These are phyloP conservation scores for Salticus scenicus DNA, from an alignment of 2,888 invertebrate species.

Conservation along the genomic window DNA sequence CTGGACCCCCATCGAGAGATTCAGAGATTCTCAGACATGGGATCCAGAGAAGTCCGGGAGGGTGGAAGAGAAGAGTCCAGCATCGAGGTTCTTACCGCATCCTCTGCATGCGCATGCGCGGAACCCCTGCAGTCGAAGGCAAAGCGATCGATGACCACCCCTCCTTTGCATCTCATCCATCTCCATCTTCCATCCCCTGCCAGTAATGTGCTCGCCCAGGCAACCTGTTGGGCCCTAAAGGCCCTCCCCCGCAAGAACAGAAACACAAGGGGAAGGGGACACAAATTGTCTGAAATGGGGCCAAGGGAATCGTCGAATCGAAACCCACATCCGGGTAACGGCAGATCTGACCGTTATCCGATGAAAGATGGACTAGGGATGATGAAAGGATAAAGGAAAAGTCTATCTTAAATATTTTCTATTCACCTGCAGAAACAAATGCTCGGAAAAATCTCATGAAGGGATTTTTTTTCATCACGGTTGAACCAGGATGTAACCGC, in stretches of 20 bases:
- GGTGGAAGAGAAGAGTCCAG: conserved; percentile 32
- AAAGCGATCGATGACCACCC: conserved; percentile 37
- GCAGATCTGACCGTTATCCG: not conserved
- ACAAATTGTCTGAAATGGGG: conserved; percentile 11
- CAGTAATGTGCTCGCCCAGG: not conserved
- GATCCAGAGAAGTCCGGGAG: conserved; percentile 36
- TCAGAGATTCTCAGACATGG: not conserved
- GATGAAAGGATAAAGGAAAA: not conserved
- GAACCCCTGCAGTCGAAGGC: conserved; percentile 41
- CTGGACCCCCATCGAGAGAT: not conserved
- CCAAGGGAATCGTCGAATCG: not conserved
- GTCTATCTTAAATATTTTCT: not conserved
- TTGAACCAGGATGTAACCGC: too few species aligned
- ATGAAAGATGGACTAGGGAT: not conserved
- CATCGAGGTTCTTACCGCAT: conserved; percentile 64
- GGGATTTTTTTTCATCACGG: too few species aligned
- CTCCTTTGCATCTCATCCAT: conserved; percentile 1
- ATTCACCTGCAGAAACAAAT: not conserved
- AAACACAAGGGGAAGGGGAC: not conserved
- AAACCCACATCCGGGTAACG: conserved; percentile 7
- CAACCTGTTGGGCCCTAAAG: conserved; percentile 7
- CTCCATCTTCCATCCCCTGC: not conserved
- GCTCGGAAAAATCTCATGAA: too few species aligned
- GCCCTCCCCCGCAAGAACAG: not conserved
- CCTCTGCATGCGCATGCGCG: conserved; percentile 47